Evolutionary conservation across 30 jellyfish, hydroid and myxozoan genomes (phyloP).

Genomic region (Mastigias papua): DNA sequence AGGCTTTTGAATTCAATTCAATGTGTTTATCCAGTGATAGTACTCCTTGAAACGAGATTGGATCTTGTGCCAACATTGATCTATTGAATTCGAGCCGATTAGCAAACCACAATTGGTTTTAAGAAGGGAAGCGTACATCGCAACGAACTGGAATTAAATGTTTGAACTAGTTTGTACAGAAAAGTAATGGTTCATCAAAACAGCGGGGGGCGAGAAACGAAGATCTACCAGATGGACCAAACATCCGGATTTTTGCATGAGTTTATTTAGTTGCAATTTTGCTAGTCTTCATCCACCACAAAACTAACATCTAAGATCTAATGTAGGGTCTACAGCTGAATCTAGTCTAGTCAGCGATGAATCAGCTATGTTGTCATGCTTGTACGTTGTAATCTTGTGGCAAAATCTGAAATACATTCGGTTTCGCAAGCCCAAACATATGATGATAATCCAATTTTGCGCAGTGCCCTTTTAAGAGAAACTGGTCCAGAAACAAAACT

Average conservation of each 20-base stretch:
- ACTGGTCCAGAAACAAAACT: no score
- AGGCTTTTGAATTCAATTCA: conserved; percentile 21
- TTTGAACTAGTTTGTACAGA: neutral
- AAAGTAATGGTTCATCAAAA: neutral
- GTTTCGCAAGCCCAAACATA: no score
- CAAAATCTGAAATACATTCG: no score
- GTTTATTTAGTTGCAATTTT: neutral
- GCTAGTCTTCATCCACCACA: neutral
- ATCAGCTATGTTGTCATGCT: no score
- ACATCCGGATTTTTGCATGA: neutral
- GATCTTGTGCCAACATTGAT: conserved; percentile 6
- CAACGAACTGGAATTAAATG: conserved; percentile 59
- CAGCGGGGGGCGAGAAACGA: conserved; percentile 13
- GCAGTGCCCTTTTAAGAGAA: no score
- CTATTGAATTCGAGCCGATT: conserved; percentile 21
- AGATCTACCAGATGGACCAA: neutral
- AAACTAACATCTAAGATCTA: no score
- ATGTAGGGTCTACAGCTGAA: no score
- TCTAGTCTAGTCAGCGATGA: no score
- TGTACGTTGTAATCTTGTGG: no score
- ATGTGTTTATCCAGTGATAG: conserved; percentile 52
- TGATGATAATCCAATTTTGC: no score
- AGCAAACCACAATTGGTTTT: conserved; percentile 36
- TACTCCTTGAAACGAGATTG: conserved; percentile 35
- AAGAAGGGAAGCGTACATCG: conserved; percentile 18